These are phyloP conservation scores for Mormyrops attenuatus DNA, from an alignment of 2,797 vertebrate genomes.

Conservation along the genomic window DNA sequence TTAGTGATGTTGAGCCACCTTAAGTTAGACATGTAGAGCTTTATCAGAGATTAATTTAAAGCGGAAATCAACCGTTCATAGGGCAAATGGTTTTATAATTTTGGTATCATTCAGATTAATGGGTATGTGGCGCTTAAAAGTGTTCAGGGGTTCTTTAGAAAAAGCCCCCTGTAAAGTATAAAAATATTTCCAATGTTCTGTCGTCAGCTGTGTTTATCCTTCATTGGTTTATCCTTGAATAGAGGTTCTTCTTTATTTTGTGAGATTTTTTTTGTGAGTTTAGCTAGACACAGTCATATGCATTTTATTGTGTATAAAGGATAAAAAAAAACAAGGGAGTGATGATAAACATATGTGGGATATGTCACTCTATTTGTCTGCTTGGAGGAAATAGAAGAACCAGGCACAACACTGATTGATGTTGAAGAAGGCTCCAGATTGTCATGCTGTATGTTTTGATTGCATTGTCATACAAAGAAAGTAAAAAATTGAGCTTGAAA, in stretches of 20 bases:
- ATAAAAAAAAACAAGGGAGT: not conserved
- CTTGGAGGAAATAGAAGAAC: conserved; percentile 40
- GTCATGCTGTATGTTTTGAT: conserved; percentile 71
- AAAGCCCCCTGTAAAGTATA: conserved; percentile 22
- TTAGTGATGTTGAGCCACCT: not conserved
- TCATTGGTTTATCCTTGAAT: not conserved
- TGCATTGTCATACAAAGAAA: conserved; percentile 67
- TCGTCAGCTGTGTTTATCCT: not conserved
- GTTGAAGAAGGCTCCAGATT: conserved; percentile 57
- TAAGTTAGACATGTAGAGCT: not conserved
- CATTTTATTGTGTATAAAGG: not conserved
- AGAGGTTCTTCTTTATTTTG: not conserved
- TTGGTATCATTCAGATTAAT: not conserved
- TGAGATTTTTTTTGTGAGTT: not conserved
- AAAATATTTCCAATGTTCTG: not conserved
- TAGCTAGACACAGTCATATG: not conserved
- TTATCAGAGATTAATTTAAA: not conserved
- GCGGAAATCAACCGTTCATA: not conserved
- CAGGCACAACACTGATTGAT: conserved; percentile 66
- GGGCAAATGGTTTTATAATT: not conserved
- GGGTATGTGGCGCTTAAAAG: not conserved
- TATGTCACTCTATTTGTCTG: not conserved
- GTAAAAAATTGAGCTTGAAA: conserved; percentile 65
- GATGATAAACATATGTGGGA: not conserved
- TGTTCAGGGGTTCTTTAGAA: not conserved